Percentiles rank a stretch among this genome's conserved stretches.
These are phyloP conservation scores for Lepidothrix coronata DNA, from an alignment of 2,113 vertebrate genomes.

Conservation along the genomic window DNA sequence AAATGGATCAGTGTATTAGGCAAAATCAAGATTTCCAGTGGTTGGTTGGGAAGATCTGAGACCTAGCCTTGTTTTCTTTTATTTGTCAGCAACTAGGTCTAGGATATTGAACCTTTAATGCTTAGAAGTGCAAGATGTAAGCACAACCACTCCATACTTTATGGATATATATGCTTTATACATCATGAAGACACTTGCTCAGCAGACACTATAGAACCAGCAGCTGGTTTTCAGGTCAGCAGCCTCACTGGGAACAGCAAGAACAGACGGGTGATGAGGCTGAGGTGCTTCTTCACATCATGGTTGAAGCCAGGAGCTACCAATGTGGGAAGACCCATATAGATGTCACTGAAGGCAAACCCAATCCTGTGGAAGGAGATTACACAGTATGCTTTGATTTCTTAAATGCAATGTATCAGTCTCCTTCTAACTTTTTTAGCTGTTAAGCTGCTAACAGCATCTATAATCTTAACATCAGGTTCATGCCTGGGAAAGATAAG, in stretches of 20 bases:
- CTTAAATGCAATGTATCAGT: background rate
- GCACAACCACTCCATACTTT: background rate
- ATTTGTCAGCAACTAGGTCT: background rate
- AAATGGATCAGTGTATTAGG: background rate
- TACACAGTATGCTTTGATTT: background rate
- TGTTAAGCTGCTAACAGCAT: background rate
- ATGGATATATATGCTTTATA: background rate
- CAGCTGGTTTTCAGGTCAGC: background rate
- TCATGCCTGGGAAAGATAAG: background rate
- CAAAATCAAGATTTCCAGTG: background rate
- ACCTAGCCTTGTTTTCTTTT: background rate
- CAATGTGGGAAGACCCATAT: background rate
- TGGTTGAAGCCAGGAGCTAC: background rate
- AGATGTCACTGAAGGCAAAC: background rate
- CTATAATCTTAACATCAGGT: background rate
- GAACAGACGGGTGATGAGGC: background rate
- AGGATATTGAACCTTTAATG: background rate
- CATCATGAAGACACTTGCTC: background rate
- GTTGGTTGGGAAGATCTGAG: background rate
- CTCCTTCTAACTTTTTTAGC: background rate
- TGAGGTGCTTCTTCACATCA: background rate
- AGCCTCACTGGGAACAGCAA: background rate
- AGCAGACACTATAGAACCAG: background rate
- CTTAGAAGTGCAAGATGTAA: background rate
- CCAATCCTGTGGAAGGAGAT: background rate